Conservation (phyloP, 1,140 invertebrate genomes). For the Drosophila lacertosa region DNA sequence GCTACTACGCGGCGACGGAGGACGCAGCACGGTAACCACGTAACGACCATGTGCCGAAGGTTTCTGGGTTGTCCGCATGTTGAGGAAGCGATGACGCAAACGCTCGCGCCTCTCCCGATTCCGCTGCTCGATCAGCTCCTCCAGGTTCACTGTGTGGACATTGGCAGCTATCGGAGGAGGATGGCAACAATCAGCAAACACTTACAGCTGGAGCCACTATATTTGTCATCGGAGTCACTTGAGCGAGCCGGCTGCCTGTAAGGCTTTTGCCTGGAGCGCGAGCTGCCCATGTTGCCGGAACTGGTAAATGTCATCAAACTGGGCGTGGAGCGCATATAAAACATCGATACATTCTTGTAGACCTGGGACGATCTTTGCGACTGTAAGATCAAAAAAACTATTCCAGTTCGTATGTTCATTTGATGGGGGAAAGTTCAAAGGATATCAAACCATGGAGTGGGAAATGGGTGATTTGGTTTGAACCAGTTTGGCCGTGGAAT, state of each 20-base stretch:
- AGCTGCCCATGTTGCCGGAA: background rate
- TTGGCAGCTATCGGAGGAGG: too few relatives aligned
- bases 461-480: conserved; percentile 10
- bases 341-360: too few relatives aligned
- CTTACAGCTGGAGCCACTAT: conserved; percentile 4
- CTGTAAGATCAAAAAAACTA: too few relatives aligned
- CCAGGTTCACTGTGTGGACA: conserved; percentile 57
- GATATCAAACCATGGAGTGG: too few relatives aligned
- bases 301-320: too few relatives aligned
- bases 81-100: conserved; percentile 55
- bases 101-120: conserved; percentile 54
- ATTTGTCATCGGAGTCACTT: background rate
- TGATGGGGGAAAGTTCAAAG: too few relatives aligned
- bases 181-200: background rate
- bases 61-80: conserved; percentile 44
- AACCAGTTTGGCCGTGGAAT: conserved; percentile 91
- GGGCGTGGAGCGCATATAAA: too few relatives aligned
- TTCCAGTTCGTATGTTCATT: too few relatives aligned
- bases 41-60: conserved; percentile 36
- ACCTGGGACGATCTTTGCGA: too few relatives aligned
- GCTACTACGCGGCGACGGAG: conserved; percentile 34
- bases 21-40: conserved; percentile 51
- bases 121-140: conserved; percentile 63
- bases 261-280: too few relatives aligned
- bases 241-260: too few relatives aligned